Percentiles rank a stretch among this genome's conserved stretches.
These are phyloP conservation scores for Fulica atra DNA, from an alignment of 2,113 vertebrate genomes.

Conservation along the genomic window DNA sequence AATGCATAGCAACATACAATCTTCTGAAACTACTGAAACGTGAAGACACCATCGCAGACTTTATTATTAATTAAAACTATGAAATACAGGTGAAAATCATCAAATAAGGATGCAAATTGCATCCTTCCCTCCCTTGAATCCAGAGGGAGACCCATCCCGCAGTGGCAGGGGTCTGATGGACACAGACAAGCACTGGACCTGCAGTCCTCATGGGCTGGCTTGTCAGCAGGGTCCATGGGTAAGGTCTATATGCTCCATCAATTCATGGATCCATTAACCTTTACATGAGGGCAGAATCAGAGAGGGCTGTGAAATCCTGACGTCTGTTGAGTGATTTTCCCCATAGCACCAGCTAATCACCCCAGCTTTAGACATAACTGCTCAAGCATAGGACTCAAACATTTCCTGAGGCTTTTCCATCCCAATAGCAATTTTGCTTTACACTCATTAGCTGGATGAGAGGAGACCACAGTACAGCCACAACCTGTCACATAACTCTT, in stretches of 20 bases:
- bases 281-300: not conserved
- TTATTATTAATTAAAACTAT: not conserved
- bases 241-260: not conserved
- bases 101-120: not conserved
- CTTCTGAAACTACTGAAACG: not conserved
- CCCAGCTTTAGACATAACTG: not conserved
- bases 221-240: not conserved
- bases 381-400: not conserved
- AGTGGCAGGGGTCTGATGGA: not conserved
- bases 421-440: not conserved
- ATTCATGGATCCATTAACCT: not conserved
- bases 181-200: not conserved
- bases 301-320: not conserved
- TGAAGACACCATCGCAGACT: not conserved
- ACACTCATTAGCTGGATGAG: not conserved
- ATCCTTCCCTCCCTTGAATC: not conserved
- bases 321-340: not conserved
- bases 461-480: not conserved
- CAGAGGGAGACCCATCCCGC: not conserved
- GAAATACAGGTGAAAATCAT: not conserved
- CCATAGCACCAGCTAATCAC: not conserved
- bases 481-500: not conserved
- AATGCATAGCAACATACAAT: not conserved
- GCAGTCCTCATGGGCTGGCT: not conserved
- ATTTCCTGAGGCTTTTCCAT: not conserved